Percentiles rank a stretch among this genome's conserved stretches.
These are phyloP conservation scores for Aspiorhynchus laticeps DNA, from an alignment of 2,113 vertebrate genomes.

Conservation along the genomic window DNA sequence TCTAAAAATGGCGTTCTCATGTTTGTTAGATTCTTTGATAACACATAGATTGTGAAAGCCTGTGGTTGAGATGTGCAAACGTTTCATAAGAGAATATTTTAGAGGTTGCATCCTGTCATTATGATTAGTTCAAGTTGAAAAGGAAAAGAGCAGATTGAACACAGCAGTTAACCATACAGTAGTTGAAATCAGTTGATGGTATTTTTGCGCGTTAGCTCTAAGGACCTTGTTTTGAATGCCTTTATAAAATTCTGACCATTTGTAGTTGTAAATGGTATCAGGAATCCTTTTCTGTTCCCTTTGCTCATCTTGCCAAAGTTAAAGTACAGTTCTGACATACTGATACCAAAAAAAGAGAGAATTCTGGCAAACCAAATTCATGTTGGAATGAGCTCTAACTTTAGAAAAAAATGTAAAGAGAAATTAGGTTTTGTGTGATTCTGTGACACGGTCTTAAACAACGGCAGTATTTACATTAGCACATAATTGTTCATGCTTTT, in stretches of 20 bases:
- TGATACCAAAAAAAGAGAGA: neutral
- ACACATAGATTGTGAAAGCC: neutral
- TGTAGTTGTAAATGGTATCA: neutral
- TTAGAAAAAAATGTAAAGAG: neutral
- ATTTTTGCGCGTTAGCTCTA: neutral
- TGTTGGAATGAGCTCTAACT: neutral
- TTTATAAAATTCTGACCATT: neutral
- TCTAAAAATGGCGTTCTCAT: constrained; percentile 6
- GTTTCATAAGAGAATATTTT: neutral
- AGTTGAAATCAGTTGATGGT: neutral
- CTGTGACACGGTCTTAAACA: neutral
- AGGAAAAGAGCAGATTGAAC: neutral
- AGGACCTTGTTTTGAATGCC: neutral
- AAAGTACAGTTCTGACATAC: neutral
- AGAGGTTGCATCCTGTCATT: neutral
- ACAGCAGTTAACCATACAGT: neutral
- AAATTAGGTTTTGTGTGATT: neutral
- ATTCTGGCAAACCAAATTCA: neutral
- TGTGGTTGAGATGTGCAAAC: neutral
- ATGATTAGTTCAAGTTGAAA: neutral
- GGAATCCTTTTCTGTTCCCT: neutral
- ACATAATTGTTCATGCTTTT: neutral
- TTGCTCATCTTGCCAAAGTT: neutral
- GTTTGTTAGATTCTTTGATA: neutral
- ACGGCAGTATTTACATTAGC: too few species aligned